Evolutionary conservation across 2,797 vertebrate genomes (phyloP).

Genomic region (Loris lydekkerianus): DNA sequence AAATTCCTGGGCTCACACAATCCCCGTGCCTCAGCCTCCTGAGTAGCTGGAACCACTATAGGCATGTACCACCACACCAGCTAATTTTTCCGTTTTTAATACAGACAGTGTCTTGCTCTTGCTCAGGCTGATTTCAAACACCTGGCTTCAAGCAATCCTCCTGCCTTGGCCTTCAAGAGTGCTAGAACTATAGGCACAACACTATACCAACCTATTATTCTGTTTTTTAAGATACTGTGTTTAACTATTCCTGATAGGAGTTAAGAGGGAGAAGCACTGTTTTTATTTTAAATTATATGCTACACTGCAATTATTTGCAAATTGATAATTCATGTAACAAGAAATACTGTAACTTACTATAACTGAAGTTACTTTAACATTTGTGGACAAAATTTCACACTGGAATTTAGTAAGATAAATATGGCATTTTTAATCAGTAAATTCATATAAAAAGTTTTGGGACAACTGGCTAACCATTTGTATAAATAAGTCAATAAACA

Average conservation of each 20-base stretch:
- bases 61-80: too few species aligned
- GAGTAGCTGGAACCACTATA: too few species aligned
- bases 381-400: constrained; percentile 12
- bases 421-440: background rate
- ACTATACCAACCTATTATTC: too few species aligned
- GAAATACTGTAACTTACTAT: background rate
- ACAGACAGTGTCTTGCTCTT: too few species aligned
- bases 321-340: background rate
- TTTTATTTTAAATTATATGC: constrained; percentile 39
- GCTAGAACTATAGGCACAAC: too few species aligned
- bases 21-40: too few species aligned
- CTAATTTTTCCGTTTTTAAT: too few species aligned
- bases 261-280: background rate
- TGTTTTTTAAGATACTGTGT: background rate
- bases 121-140: too few species aligned
- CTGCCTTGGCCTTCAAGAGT: too few species aligned
- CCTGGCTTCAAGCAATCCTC: too few species aligned
- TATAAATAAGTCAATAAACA: constrained; percentile 4
- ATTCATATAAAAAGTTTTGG: background rate
- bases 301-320: constrained; percentile 36
- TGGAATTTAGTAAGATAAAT: background rate
- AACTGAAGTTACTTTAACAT: background rate
- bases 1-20: too few species aligned
- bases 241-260: constrained; percentile 13
- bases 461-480: background rate